Base-by-base conservation (phyloP, 1,140 invertebrate species). In the Stratiolaelaps scimitus region DNA sequence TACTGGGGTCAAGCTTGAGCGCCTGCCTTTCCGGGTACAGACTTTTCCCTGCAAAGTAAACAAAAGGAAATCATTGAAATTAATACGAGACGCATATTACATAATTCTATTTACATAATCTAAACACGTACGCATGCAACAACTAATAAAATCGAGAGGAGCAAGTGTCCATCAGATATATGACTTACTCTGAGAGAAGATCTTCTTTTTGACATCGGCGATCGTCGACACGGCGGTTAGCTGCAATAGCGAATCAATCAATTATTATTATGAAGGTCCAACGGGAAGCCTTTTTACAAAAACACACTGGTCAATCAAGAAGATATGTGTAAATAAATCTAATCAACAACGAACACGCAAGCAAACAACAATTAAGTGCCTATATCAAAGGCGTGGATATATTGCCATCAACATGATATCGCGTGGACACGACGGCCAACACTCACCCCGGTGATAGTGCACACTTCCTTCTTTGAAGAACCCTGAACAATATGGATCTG, bases 1-100 rank as follows among this genome's bases (percentile, higher is more conserved):
- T 73, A 78, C 88, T 89, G 10, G 82, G 73, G 71, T 90, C 88
- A 64, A 83, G 71, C 70, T 87, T 83, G 48, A 94, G 79, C 48
- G 88, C 84, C 76, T 94, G 90, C 65, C 92, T 81, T 29, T 88
- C 84, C 6, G 84, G 80, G 72, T 85, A 81, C 19, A 91, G 80
- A 19, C 83, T 83, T 68, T 83, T 83, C 67, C 74, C 78, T 80
- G 70, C 43, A 74, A 71, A 47, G 19, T 64, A 69, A 53, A 66
- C 23, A 43, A 28, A 28, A 5, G 5, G 64, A 68, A 66, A 43
- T 66, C 44, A 45, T n/a, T 40, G 34, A 6, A 40, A 10, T n/a
- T n/a, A n/a, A n/a, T n/a, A n/a, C 4, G 19, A 48, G 5, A 28
- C 4, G 47, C 5, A 48, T 48, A 7, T 28, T 4, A 28, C 19